Base-by-base conservation (phyloP, 1,140 invertebrate species). In the Caenorhabditis briggsae region DNA sequence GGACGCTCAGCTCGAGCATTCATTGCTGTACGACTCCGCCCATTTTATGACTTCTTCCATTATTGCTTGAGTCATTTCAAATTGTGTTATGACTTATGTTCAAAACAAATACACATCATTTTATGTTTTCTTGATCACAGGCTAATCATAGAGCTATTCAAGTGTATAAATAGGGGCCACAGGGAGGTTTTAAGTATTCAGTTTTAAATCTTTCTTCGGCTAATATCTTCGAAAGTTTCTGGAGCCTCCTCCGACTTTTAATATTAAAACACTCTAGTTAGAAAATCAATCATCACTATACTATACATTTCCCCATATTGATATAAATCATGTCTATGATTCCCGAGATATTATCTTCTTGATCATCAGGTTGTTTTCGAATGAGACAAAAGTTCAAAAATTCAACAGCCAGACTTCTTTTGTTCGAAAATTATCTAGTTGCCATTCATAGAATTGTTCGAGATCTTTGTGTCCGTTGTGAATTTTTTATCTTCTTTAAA, bases 61-160 rank as follows among this genome's bases (percentile, higher is more conserved):
- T 25, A 5, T 11, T 8, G 50, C 12, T 58, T 61, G 59, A 61
- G 59, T 61, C 59, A 61, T 9, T 61, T 25, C 20, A 61, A 8
- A 0, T 3, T 61, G 23, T 25, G 23, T 8, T 64, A 43, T 70
- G 64, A 70, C 64, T 70, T 70, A 41, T 70, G 64, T 70, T 70
- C 41, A 70, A 70, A 25, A 70, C 23, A 70, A 70, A 70, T 41
- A 43, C n/a, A 70, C 64, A 70, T 70, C 64, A 70, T n/a, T 70
- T 18, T 70, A 16, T 8, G 64, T 46, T 33, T 9, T 43, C 46
- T 70, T 70, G 5, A 70, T 70, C 14, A 70, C 46, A 25, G 33
- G n/a, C 41, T n/a, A 70, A 25, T 48, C 64, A 70, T 8, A 70
- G 41, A 18, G 33, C 18, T n/a, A 59, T 59, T 59, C 58, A 46